Base-by-base conservation (phyloP, 2,797 vertebrate species). In the Kryptopterus vitreolus region DNA sequence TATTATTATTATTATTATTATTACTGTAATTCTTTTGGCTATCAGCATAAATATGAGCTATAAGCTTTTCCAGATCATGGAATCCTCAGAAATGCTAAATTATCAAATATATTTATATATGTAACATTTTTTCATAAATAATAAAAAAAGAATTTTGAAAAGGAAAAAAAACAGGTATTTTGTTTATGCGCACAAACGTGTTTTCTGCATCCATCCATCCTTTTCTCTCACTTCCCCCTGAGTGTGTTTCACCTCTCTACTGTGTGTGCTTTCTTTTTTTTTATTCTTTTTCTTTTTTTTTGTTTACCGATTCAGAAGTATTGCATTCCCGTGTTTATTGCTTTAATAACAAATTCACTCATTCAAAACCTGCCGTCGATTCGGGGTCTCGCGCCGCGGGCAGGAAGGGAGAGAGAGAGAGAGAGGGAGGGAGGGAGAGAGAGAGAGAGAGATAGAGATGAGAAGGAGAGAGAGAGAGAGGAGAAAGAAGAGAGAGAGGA, bases 31-130 rank as follows among this genome's bases (percentile, higher is more conserved):
- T 16, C 55, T 35, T 76, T 71, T 76, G 53, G 50, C 55, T 24
- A 57, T 55, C 57, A n/a, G 20, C 52, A 38, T 57, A 63, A 13
- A 20, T 8, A 35, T 15, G 43, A 76, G 43, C 74, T 63, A 3
- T 61, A 59, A 24, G 75, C 58, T 22, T 76, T 70, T 81, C 57
- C 46, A 29, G 82, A 88, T 85, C 92, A 86, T 84, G 89, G 91
- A 93, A 76, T 93, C 92, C 94, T 95, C 93, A 94, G 89, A 92
- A 89, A 84, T 89, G 72, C 88, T 69, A 94, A 94, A 94, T 89
- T 92, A 95, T 94, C 95, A 95, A 94, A 96, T 90, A 96, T 98
- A 99, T 98, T 98, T 99, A 98, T 99, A 96, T 96, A 98, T 98
- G 96, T 98, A 95, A 95, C 95, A 91, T 95, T 98, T 71, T n/a